Base-by-base conservation (phyloP, 2,113 vertebrate genomes). In the Oreochromis spilurus region DNA sequence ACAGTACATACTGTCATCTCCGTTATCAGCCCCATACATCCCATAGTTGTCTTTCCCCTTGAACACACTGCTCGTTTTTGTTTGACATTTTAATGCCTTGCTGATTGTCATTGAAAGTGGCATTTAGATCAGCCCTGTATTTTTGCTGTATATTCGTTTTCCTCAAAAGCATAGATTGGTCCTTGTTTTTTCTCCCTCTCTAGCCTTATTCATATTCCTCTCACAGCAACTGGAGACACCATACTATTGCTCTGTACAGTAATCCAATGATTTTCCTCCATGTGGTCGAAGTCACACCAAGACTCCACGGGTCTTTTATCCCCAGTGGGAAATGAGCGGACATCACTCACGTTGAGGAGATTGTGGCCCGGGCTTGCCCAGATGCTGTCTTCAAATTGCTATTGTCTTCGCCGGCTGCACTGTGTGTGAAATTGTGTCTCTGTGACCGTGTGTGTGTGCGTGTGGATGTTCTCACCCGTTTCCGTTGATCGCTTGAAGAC, bases 311-410 rank as follows among this genome's bases (percentile, higher is more conserved):
- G 84, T 85, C 48, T 85, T 55, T 81, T 29, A 60, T 65, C 62
- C 87, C 67, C 48, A 9, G 58, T 58, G 87, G 81, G 53, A 88
- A 88, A 92, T 84, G 84, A 92, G 45, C 34, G 34, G 82, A 91
- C 88, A 94, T 93, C 80, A 62, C 83, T 95, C 91, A 91, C 75
- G 90, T 89, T 31, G 79, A 83, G 55, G 77, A 84, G 91, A 82
- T 57, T 85, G 78, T 12, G 40, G 83, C 81, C 85, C 10, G 11
- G 29, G 67, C 83, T 88, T 26, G 85, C 82, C 79, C 70, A 92
- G 94, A 94, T 92, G 85, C 82, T 95, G 94, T 96, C 93, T 90
- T 72, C 83, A 94, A 95, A 84, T 93, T 93, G 93, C 90, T 86
- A 60, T 89, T 94, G 93, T 95, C 89, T 93, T 82, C 5, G 17